A percentile compares a stretch with the other conserved stretches of the same genome.
Evolutionary conservation across 2,113 vertebrate species (phyloP).

Genomic region (Eptesicus fuscus): DNA sequence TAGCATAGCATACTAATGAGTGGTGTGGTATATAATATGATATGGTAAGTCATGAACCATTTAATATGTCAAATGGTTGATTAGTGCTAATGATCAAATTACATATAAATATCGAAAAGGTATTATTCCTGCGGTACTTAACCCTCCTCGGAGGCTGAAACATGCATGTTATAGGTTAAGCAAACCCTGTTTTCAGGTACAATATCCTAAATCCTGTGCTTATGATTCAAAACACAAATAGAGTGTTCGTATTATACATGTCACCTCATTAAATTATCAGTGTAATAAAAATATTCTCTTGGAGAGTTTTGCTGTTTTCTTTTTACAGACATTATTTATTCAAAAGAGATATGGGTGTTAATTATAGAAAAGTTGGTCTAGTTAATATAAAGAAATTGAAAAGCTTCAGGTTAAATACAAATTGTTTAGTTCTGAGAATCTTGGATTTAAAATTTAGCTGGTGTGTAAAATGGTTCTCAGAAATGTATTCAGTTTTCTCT

Average conservation of each 20-base stretch:
- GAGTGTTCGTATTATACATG: neutral
- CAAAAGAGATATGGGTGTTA: neutral
- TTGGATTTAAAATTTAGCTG: constrained; percentile 24
- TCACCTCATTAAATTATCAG: neutral
- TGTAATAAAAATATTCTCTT: neutral
- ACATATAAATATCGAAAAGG: neutral
- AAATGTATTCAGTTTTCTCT: constrained; percentile 22
- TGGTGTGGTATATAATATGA: neutral
- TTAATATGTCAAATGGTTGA: neutral
- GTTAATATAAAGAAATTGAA: constrained; percentile 32
- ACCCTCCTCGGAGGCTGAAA: neutral
- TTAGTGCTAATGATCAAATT: neutral
- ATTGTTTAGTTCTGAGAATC: neutral
- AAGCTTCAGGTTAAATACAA: neutral
- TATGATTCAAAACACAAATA: neutral
- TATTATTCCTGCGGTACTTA: neutral
- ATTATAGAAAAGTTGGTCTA: neutral
- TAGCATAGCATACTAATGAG: neutral
- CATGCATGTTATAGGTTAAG: neutral
- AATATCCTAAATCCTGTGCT: neutral
- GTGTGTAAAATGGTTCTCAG: constrained; percentile 19
- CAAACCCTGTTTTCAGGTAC: neutral
- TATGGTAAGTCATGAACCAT: neutral
- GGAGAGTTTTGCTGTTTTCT: neutral
- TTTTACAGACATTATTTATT: constrained; percentile 9